These are phyloP conservation scores for Orthonevra nobilis DNA, from an alignment of 2,888 invertebrate species.

Conservation along the genomic window DNA sequence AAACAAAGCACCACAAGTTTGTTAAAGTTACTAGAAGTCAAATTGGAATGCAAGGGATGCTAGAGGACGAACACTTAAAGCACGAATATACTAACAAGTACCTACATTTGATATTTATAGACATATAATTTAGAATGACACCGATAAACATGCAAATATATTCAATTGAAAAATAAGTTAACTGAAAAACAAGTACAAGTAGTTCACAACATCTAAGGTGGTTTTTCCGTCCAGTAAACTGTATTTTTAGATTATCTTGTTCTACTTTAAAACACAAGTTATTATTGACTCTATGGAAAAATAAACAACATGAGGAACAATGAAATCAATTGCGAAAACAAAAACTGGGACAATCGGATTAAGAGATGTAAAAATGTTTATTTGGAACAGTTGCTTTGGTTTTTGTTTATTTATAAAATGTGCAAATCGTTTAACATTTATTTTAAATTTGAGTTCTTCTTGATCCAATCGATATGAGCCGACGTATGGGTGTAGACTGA, in stretches of 20 bases:
- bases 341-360: not conserved
- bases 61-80: conserved; percentile 1
- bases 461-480: conserved; percentile 80
- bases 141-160: conserved; percentile 13
- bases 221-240: conserved; percentile 78
- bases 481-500: conserved; percentile 81
- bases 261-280: conserved; percentile 15
- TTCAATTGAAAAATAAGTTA: too few species aligned
- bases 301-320: not conserved
- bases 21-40: not conserved
- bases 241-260: conserved; percentile 68
- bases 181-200: conserved; percentile 66
- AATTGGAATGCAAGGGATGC: not conserved
- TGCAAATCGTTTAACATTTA: too few species aligned
- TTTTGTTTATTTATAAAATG: too few species aligned
- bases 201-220: conserved; percentile 80
- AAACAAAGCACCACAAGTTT: too few species aligned
- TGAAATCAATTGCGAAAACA: not conserved
- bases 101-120: conserved; percentile 35
- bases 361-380: not conserved
- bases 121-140: conserved; percentile 24
- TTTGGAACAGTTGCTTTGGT: too few species aligned
- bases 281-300: too few species aligned
- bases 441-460: conserved; percentile 56
- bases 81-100: conserved; percentile 44